Base-by-base conservation (phyloP, 2,888 invertebrate genomes). In the Caenorhabditis sulstoni region DNA sequence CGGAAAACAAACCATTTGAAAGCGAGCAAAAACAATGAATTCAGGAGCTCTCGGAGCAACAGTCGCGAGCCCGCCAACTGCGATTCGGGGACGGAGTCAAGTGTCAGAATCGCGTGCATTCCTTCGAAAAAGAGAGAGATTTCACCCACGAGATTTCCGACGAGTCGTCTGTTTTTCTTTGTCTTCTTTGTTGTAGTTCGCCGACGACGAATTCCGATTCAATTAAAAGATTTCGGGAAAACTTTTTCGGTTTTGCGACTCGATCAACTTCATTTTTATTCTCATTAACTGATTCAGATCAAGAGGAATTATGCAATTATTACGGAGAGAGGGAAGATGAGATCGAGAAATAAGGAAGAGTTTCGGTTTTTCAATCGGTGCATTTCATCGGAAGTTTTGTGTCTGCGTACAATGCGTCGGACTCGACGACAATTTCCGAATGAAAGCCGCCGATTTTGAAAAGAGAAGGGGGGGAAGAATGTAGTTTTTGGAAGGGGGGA, bases 221-320 rank as follows among this genome's bases (percentile, higher is more conserved):
- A 59, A 68, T 68, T 68, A 68, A 68, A 68, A 49, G 55, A 57
- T 66, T 66, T 14, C n/a, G 8, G 18, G 50, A 41, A 14, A 45
- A 22, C 47, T 37, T 37, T 41, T 41, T 11, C 41, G 41, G 2
- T 41, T 41, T 11, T 41, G 3, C 41, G 29, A n/a, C n/a, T n/a
- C n/a, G 49, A 65, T 64, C 41, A 52, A 41, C 61, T 12, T 41
- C 2, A 23, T 55, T 23, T 20, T 23, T 9, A 14, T 23, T 52
- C n/a, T 55, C n/a, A 22, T 41, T 39, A 44, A 44, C 16, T 18
- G 39, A 57, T 35, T 35, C 16, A 39, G 23, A 16, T 29, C 29
- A 20, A 20, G 11, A 22, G 3, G 29, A 29, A 7, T 5, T 3
- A 5, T 29, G 29, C 29, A 29, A 29, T 29, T 29, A 29, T 29